Base-by-base conservation (phyloP, 2,888 invertebrate genomes). In the Stratiomys singularior region DNA sequence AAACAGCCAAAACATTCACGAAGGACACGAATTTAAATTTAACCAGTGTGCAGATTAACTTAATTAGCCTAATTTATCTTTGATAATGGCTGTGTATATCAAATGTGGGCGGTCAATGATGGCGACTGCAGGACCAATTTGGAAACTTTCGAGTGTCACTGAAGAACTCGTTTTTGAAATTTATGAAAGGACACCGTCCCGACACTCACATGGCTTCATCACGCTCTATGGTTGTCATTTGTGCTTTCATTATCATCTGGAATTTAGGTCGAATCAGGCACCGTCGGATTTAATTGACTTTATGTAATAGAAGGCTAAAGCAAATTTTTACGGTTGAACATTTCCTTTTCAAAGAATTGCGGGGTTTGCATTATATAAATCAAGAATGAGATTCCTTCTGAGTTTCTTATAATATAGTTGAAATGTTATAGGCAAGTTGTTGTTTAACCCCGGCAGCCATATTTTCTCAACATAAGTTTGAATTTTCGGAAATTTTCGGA, bases 61-160 rank as follows among this genome's bases (percentile, higher is more conserved):
- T 74, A 74, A 74, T 74, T 74, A 74, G 56, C 56, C 74, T 74
- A 74, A 74, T 74, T 74, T 74, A 74, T 74, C 74, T 74, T 60
- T 74, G 58, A 58, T 74, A 74, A 74, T 74, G 74, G 74, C 58
- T 30, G 30, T 74, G 74, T 74, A 74, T 58, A 74, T 74, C 60
- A 74, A 21, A 56, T 58, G 74, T 58, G 74, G 74, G 74, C 60
- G 74, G 74, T 28, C 74, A 74, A 74, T 56, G 71, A 52, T 71
- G 52, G 71, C n/a, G 47, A 71, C 47, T 47, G 71, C 71, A 71
- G 46, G 46, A 44, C 67, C 44, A 25, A 46, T 67, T 71, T 27
- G 15, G 0, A 18, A 46, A 46, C 47, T 46, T 47, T 71, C 71
- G n/a, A 71, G 27, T 71, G 47, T 23, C 46, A 47, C 71, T 23